These are phyloP conservation scores for Ptychobarbus kaznakovi DNA, from an alignment of 2,797 vertebrate genomes.

Conservation along the genomic window DNA sequence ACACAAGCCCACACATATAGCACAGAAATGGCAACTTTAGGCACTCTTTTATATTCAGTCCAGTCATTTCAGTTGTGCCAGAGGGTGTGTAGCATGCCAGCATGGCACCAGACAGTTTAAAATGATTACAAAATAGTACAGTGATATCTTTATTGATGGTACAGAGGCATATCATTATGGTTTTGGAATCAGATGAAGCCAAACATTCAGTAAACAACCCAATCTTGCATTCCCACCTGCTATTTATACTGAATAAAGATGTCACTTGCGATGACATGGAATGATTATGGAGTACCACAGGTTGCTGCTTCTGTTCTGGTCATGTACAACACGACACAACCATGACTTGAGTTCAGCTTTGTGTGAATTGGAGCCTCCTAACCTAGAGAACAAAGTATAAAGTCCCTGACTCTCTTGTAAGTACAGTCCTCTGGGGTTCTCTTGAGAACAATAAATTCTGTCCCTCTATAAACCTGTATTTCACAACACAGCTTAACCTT, in stretches of 20 bases:
- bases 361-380: neutral
- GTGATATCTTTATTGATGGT: constrained; percentile 54
- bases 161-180: constrained; percentile 64
- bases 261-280: neutral
- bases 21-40: constrained; percentile 52
- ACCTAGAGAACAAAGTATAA: constrained; percentile 16
- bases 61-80: constrained; percentile 60
- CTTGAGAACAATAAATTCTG: constrained; percentile 11
- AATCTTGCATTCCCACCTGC: constrained; percentile 14
- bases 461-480: constrained; percentile 24
- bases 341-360: neutral
- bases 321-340: neutral
- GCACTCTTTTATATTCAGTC: constrained; percentile 68
- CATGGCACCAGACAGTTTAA: constrained; percentile 67
- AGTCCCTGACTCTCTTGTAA: constrained; percentile 7
- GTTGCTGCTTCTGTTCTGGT: constrained; percentile 4
- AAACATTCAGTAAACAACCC: constrained; percentile 11
- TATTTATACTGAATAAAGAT: constrained; percentile 1
- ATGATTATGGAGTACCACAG: constrained; percentile 12
- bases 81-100: constrained; percentile 61
- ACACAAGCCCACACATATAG: constrained; percentile 20
- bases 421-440: constrained; percentile 4
- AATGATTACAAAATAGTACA: constrained; percentile 71
- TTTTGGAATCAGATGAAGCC: constrained; percentile 60
- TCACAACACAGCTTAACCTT: constrained; percentile 33